Base-by-base conservation (phyloP, 2,113 vertebrate species). In the Syrrhaptes paradoxus region DNA sequence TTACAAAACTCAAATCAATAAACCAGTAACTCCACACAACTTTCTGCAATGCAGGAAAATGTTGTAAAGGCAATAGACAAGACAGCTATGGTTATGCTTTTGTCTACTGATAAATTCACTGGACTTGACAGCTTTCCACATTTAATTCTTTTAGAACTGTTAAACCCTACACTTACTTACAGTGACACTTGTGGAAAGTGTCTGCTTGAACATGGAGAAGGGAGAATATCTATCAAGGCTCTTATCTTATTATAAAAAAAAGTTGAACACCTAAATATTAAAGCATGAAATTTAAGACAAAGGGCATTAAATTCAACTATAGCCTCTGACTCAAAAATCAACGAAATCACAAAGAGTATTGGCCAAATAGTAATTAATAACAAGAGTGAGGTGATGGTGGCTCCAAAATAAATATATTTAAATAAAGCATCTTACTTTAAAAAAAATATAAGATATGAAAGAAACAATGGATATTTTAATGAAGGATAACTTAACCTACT, bases 401-500 rank as follows among this genome's bases (percentile, higher is more conserved):
- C 6, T 65, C 22, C 22, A 67, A 61, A 83, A 74, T 8, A 2
- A 5, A n/a, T 3, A 13, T 45, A 32, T 51, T 51, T 66, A 46
- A 82, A 82, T 4, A 3, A 46, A 81, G 0, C 4, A 54, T 54
- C 6, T 1, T 65, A 55, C 7, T 87, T 73, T 12, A 49, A 74
- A 62, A 81, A 36, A 63, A 54, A 1, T 17, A 24, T 4, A 65
- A 0, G 13, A 31, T 48, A 13, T 59, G 19, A 85, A 78, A 70
- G 38, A 68, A 91, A 80, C 7, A 36, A 19, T 38, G 12, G 22
- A 9, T 92, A 87, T 77, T 71, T 93, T 91, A 77, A 90, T 78
- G 43, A 94, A 31, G 85, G 11, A 70, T 68, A 46, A 43, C 10
- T 66, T 94, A 91, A 87, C 84, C 89, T 63, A 93, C 48, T 93